Percentiles rank a stretch among this genome's conserved stretches.
Evolutionary conservation across 2,113 vertebrate species (phyloP).

Genomic region (Dasyornis broadbenti): DNA sequence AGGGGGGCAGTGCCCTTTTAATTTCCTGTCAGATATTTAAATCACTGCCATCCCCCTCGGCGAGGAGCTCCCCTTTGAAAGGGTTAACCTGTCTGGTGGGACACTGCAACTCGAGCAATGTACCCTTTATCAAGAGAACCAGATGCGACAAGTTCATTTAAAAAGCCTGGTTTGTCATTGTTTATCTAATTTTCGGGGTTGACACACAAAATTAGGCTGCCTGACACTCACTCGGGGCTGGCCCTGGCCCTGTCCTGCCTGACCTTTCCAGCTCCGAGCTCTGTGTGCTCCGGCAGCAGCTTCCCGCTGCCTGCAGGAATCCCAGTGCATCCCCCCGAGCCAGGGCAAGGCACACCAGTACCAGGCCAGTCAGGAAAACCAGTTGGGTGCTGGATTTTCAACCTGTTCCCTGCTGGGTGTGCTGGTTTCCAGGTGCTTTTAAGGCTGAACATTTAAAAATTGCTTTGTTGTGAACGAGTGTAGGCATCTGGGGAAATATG

Average conservation of each 20-base stretch:
- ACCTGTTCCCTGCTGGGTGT: accelerated
- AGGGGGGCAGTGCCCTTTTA: slow-evolving; percentile 36
- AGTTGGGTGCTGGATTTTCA: neutral
- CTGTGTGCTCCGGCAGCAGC: neutral
- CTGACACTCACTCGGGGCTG: slow-evolving; percentile 70
- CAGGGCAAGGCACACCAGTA: neutral
- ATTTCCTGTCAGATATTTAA: slow-evolving; percentile 39
- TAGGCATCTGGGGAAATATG: neutral
- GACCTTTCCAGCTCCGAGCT: slow-evolving; percentile 56
- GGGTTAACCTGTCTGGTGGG: slow-evolving; percentile 68
- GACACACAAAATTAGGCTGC: slow-evolving; percentile 80
- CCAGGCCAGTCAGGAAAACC: neutral
- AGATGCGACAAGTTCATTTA: slow-evolving; percentile 91
- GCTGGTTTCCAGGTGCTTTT: neutral
- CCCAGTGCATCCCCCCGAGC: neutral
- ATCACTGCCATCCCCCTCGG: slow-evolving; percentile 9
- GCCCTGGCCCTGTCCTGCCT: slow-evolving; percentile 66
- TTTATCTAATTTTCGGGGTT: slow-evolving; percentile 85
- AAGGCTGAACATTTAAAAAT: neutral
- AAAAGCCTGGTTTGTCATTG: slow-evolving; percentile 76
- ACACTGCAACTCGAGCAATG: slow-evolving; percentile 43
- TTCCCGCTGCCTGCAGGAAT: slow-evolving; percentile 5
- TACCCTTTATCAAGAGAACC: slow-evolving; percentile 75
- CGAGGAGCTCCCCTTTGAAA: slow-evolving; percentile 5
- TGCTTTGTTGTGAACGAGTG: accelerated